phyloP scores from a whole-genome alignment of 2,113 vertebrate genomes.

The Cololabis saira region DNA sequence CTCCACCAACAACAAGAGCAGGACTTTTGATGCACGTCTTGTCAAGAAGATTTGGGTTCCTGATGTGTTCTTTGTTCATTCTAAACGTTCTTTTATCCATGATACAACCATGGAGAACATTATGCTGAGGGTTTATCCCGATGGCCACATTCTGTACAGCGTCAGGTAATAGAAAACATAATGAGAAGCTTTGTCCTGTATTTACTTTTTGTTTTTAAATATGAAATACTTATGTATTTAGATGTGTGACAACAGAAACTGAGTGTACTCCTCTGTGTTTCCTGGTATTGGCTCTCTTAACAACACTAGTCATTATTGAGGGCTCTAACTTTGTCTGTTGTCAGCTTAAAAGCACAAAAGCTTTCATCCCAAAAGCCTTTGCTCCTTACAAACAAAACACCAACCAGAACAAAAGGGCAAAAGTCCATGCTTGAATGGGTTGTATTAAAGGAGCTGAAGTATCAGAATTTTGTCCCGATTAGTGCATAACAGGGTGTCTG shows the following conservation, averaged over 20 bases:
- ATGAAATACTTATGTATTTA: background rate
- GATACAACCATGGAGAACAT: slow-evolving; percentile 92
- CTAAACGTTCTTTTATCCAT: slow-evolving; percentile 93
- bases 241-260: background rate
- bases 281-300: background rate
- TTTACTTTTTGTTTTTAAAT: too few relatives aligned
- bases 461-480: too few relatives aligned
- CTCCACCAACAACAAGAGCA: slow-evolving; percentile 91
- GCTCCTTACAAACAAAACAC: background rate
- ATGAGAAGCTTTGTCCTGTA: too few relatives aligned
- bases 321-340: background rate
- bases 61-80: slow-evolving; percentile 93
- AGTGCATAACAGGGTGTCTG: too few relatives aligned
- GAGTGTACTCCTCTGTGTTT: background rate
- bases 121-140: slow-evolving; percentile 88
- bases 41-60: slow-evolving; percentile 95
- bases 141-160: slow-evolving; percentile 91
- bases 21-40: slow-evolving; percentile 90
- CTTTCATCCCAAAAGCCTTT: background rate
- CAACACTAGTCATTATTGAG: background rate
- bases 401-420: too few relatives aligned
- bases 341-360: background rate
- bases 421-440: too few relatives aligned
- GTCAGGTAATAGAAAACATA: slow-evolving; percentile 80
- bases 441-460: too few relatives aligned